phyloP scores from a whole-genome alignment of 2,888 invertebrate species.

The Amphipoea oculea region DNA sequence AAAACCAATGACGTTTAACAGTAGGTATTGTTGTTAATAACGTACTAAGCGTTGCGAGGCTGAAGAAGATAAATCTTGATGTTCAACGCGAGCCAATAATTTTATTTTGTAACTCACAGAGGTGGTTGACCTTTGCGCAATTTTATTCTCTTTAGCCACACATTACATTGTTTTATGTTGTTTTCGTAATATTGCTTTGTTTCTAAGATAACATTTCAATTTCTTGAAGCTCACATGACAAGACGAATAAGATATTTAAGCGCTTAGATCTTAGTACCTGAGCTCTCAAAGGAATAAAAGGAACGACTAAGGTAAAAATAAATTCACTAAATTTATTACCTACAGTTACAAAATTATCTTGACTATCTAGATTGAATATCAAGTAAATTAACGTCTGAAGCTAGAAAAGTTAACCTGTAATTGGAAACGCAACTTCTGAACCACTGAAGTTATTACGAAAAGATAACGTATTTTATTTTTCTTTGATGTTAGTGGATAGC shows the following conservation, averaged over 20 bases:
- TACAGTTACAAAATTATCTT: constrained; percentile 32
- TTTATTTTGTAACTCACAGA: constrained; percentile 49
- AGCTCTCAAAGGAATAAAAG: constrained; percentile 22
- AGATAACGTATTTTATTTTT: constrained; percentile 8
- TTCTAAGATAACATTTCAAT: constrained; percentile 17
- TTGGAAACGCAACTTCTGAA: constrained; percentile 20
- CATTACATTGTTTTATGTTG: constrained; percentile 35
- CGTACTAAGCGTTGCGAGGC: constrained; percentile 23
- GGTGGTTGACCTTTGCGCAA: constrained; percentile 51
- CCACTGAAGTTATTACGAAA: constrained; percentile 16
- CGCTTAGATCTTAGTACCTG: neutral
- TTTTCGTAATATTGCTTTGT: constrained; percentile 12
- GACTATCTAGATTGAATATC: constrained; percentile 36
- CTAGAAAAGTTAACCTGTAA: constrained; percentile 20
- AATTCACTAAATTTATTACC: constrained; percentile 19
- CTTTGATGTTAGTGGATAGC: neutral
- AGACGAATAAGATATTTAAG: constrained; percentile 10
- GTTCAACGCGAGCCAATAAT: constrained; percentile 54
- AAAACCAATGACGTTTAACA: constrained; percentile 1
- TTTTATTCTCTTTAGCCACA: constrained; percentile 46
- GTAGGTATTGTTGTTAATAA: constrained; percentile 27
- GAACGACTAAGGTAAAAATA: neutral
- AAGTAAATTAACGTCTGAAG: constrained; percentile 36
- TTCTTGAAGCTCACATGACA: constrained; percentile 4
- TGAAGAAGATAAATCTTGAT: constrained; percentile 52